A percentile compares a stretch with the other conserved stretches of the same genome.
phyloP scores from a whole-genome alignment of 2,888 invertebrate genomes.

The Ichneumoninae sp. region DNA sequence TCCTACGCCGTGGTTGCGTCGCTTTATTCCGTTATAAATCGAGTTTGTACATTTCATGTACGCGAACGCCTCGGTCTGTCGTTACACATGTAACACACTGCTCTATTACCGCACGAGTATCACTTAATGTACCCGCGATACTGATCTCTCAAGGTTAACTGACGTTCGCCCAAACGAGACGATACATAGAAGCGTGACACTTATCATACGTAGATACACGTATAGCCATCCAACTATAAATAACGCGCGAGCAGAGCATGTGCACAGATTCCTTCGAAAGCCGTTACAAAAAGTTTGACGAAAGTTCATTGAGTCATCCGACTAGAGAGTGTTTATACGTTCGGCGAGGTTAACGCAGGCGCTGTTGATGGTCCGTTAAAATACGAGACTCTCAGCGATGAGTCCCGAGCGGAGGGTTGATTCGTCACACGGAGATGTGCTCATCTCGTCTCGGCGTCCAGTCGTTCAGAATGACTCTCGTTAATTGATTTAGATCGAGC shows the following conservation, averaged over 20 bases:
- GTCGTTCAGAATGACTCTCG: not conserved
- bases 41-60: constrained; percentile 43
- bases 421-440: constrained; percentile 7
- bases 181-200: too few species aligned
- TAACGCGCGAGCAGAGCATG: too few species aligned
- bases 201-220: too few species aligned
- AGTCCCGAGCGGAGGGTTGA: constrained; percentile 13
- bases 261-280: too few species aligned
- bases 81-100: constrained; percentile 22
- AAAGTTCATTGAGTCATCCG: not conserved
- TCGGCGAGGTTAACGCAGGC: not conserved
- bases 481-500: constrained; percentile 18
- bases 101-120: not conserved
- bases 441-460: not conserved
- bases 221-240: too few species aligned
- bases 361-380: not conserved
- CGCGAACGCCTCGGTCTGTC: constrained; percentile 34
- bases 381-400: constrained; percentile 9
- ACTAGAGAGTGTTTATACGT: not conserved
- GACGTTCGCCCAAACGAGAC: not conserved
- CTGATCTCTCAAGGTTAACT: not conserved
- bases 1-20: not conserved
- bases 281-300: not conserved
- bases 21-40: constrained; percentile 45
- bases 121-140: not conserved